Base-by-base conservation (phyloP, 2,888 invertebrate species). In the Polymixis lichenea region DNA sequence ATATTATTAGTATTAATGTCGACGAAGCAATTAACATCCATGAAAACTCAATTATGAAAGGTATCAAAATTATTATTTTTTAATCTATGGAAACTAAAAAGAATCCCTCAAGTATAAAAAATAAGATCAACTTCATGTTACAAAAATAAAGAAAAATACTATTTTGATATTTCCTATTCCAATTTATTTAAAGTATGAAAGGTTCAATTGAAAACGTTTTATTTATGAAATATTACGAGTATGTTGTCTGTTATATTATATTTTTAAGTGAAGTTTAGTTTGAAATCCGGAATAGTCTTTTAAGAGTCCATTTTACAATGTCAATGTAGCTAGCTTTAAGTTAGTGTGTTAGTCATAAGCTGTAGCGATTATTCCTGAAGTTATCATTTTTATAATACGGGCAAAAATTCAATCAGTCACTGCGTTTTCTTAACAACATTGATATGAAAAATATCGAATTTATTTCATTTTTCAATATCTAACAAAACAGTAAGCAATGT, bases 221-320 rank as follows among this genome's bases (percentile, higher is more conserved):
- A 74, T 80, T 75, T 81, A 64, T 80, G 55, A 77, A 82, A 82
- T 78, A 84, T 78, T 75, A 72, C 72, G 58, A 72, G 72, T 28
- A 72, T 67, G 69, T 49, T 72, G 64, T 65, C 64, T 46, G 65
- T n/a, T 38, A 55, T 76, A 77, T 76, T 80, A 87, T 79, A 83
- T 84, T 90, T 90, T 89, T 89, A 90, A 90, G 91, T 88, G 87
- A 89, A 90, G 88, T 87, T 89, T 86, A 89, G 89, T 86, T 80
- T 89, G 87, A 84, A 86, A 86, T 82, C 86, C 87, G 92, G 91
- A 94, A 93, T 91, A 92, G 91, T 82, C 91, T 92, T 93, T 94
- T 92, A 92, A 92, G 90, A 83, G 89, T 83, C 90, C 90, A 89
- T 92, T 91, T 91, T 91, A 90, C 92, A 91, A 93, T 91, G 92